A percentile compares a stretch with the other conserved stretches of the same genome.
These are phyloP conservation scores for Drosophila quinaria DNA, from an alignment of 2,888 invertebrate species.

Conservation along the genomic window DNA sequence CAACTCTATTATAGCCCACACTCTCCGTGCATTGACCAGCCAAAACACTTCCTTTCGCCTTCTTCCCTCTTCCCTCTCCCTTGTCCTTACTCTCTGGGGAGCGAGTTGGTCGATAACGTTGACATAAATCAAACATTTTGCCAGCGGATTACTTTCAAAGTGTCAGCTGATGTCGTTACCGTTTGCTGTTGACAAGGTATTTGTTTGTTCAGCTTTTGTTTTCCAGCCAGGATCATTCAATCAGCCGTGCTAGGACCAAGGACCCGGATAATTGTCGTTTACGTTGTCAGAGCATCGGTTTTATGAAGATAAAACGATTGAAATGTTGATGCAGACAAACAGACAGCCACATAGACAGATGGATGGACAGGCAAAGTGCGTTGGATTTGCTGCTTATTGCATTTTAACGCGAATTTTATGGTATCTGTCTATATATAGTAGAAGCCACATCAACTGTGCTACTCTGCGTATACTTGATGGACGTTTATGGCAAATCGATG, in stretches of 20 bases:
- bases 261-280: conserved; percentile 66
- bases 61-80: neutral
- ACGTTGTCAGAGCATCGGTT: conserved; percentile 42
- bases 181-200: conserved; percentile 55
- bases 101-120: conserved; percentile 36
- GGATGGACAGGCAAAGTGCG: conserved; percentile 39
- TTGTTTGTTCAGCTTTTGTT: conserved; percentile 50
- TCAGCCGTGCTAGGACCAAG: conserved; percentile 40
- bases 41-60: neutral
- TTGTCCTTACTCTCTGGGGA: neutral
- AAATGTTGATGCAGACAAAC: conserved; percentile 42
- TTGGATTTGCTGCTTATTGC: conserved; percentile 64
- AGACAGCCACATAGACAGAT: conserved; percentile 30
- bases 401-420: conserved; percentile 55
- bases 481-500: conserved; percentile 63
- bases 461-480: conserved; percentile 26
- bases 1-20: neutral
- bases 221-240: conserved; percentile 56
- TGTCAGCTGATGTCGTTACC: conserved; percentile 49
- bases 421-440: conserved; percentile 10
- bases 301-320: conserved; percentile 49
- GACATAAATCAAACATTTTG: conserved; percentile 75
- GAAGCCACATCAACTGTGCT: conserved; percentile 21
- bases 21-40: neutral
- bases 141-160: conserved; percentile 63